Conservation (phyloP, 2,797 vertebrate species). For the Tragopan temminckii region DNA sequence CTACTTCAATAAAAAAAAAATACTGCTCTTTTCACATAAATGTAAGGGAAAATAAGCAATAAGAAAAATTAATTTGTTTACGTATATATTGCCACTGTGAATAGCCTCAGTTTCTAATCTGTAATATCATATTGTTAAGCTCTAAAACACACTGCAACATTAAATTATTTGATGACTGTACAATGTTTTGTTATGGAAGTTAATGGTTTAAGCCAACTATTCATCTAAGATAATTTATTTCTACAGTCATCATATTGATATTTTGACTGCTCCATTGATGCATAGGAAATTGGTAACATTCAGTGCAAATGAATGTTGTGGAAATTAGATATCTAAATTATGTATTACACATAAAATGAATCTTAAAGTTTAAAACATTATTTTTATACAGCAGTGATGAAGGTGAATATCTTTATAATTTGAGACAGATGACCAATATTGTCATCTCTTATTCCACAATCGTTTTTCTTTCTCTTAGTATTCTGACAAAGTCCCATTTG, state of each 20-base stretch:
- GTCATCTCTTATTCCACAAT: neutral
- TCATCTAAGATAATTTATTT: constrained; percentile 9
- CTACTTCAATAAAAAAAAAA: neutral
- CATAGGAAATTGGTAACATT: constrained; percentile 20
- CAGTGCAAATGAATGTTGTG: constrained; percentile 42
- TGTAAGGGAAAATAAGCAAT: neutral
- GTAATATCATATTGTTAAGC: neutral
- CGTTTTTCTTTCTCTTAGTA: constrained; percentile 34
- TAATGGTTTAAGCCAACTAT: constrained; percentile 31
- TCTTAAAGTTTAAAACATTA: constrained; percentile 52
- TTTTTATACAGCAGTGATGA: constrained; percentile 56
- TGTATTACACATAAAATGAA: constrained; percentile 61
- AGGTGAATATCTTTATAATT: constrained; percentile 60
- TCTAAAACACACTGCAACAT: neutral
- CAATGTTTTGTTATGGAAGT: neutral
- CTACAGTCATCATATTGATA: constrained; percentile 27
- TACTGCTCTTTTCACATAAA: neutral
- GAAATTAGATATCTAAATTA: constrained; percentile 49
- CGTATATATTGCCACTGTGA: neutral
- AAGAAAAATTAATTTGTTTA: neutral
- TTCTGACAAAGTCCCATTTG: neutral
- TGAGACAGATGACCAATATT: constrained; percentile 50
- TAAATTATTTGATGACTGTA: neutral
- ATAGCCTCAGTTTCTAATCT: neutral
- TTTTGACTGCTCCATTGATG: constrained; percentile 29